Conservation (phyloP, 2,888 invertebrate species). For the Drosophila algonquin region DNA sequence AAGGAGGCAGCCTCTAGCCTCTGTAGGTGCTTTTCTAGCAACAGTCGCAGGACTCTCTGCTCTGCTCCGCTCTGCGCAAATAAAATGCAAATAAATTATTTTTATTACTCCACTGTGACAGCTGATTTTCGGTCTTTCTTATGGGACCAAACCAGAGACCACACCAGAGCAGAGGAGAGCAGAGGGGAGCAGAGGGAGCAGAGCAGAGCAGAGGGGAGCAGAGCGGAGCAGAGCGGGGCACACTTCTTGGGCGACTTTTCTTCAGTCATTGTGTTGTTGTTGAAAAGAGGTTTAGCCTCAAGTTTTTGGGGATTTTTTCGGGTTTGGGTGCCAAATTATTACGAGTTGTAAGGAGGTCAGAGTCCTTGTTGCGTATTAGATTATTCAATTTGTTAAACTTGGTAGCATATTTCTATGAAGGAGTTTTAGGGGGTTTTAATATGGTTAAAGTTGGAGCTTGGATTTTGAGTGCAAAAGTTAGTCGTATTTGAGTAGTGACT, state of each 20-base stretch:
- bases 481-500: too few species aligned
- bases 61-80: slow-evolving; percentile 36
- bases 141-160: slow-evolving; percentile 1
- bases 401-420: slow-evolving; percentile 4
- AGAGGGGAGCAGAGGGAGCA: too few species aligned
- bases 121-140: slow-evolving; percentile 61
- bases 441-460: too few species aligned
- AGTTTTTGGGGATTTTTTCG: slow-evolving; percentile 4
- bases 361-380: slow-evolving; percentile 1
- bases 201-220: too few species aligned
- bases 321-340: slow-evolving; percentile 11
- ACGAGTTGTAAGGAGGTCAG: slow-evolving; percentile 7
- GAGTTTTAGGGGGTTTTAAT: not conserved
- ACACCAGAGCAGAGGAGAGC: too few species aligned
- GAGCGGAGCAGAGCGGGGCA: not conserved
- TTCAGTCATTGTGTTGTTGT: slow-evolving; percentile 34
- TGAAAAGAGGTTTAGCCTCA: slow-evolving; percentile 38
- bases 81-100: slow-evolving; percentile 72
- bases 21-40: too few species aligned
- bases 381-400: slow-evolving; percentile 13
- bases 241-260: slow-evolving; percentile 24
- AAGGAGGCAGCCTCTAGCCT: not conserved
- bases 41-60: slow-evolving; percentile 2
- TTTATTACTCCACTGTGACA: slow-evolving; percentile 74
- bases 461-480: too few species aligned